Conservation (phyloP, 2,113 vertebrate species). For the Rhipidura dahli region DNA sequence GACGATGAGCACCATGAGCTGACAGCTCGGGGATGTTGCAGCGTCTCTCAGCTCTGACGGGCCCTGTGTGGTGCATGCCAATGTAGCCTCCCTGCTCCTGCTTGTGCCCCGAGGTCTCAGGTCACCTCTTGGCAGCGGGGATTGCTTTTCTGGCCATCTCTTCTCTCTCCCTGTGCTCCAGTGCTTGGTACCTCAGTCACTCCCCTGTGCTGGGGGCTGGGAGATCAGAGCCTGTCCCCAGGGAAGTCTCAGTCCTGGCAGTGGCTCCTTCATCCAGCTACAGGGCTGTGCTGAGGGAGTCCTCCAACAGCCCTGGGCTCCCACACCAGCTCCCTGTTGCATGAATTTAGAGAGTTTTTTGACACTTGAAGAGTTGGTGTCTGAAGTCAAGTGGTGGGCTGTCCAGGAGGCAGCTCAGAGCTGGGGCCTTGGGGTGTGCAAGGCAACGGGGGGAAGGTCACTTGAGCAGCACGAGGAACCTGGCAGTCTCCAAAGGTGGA, state of each 20-base stretch:
- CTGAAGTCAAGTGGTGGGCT: neutral
- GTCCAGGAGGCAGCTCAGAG: neutral
- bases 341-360: neutral
- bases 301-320: neutral
- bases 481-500: neutral
- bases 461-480: neutral
- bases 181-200: neutral
- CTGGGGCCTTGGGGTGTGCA: accelerated
- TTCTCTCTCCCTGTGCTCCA: neutral
- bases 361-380: neutral
- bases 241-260: neutral
- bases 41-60: neutral
- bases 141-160: neutral
- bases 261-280: neutral
- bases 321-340: accelerated
- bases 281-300: neutral
- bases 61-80: neutral
- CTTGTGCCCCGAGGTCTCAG: neutral
- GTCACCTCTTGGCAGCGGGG: neutral
- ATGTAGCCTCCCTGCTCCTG: neutral
- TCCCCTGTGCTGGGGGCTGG: neutral
- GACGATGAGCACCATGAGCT: neutral
- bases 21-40: slow-evolving; percentile 31
- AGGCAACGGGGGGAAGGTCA: neutral
- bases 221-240: neutral